Conservation (phyloP, 2,797 vertebrate species). For the Streptopelia turtur region DNA sequence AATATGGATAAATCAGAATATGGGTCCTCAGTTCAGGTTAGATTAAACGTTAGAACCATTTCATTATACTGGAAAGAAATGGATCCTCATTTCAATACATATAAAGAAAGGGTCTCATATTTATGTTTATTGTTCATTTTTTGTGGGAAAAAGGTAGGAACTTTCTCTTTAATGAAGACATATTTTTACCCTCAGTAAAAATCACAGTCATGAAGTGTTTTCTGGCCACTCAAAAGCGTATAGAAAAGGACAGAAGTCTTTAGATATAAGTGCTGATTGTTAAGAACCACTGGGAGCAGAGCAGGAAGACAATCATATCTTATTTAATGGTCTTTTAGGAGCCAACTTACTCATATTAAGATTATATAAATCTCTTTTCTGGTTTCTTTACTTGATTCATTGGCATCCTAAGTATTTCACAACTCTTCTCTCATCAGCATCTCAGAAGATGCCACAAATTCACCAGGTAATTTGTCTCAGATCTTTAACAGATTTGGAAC, state of each 20-base stretch:
- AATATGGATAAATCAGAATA: not conserved
- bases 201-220: not conserved
- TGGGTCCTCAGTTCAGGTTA: not conserved
- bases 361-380: constrained; percentile 53
- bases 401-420: constrained; percentile 3
- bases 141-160: not conserved
- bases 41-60: not conserved
- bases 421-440: constrained; percentile 40
- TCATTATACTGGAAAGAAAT: not conserved
- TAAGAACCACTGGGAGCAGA: constrained; percentile 54
- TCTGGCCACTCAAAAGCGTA: not conserved
- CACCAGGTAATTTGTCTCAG: constrained; percentile 65
- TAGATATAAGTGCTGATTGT: constrained; percentile 51
- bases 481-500: constrained; percentile 70
- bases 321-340: constrained; percentile 55
- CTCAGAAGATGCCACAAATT: constrained; percentile 60
- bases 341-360: constrained; percentile 54
- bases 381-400: constrained; percentile 53
- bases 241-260: constrained; percentile 38
- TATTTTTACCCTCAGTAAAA: not conserved
- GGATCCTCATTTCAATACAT: not conserved
- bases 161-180: not conserved
- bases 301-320: constrained; percentile 55
- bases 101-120: not conserved
- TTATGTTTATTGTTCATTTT: not conserved